Conservation (phyloP, 2,888 invertebrate genomes). For the Oxyteleia sp. region DNA sequence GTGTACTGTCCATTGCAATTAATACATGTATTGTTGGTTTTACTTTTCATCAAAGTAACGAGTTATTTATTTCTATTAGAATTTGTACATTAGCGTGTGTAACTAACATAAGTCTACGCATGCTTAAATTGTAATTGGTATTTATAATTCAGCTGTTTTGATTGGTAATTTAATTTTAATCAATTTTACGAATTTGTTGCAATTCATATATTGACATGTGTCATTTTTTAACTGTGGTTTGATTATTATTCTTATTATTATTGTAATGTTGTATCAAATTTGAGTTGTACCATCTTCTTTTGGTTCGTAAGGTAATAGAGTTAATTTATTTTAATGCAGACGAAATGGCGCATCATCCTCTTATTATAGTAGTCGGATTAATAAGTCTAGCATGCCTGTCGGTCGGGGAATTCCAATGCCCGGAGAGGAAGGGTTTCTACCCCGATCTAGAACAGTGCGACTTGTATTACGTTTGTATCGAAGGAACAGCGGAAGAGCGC, state of each 20-base stretch:
- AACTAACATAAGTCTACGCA: too few species aligned
- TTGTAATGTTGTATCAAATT: too few species aligned
- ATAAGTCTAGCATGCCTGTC: constrained; percentile 41
- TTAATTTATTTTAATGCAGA: constrained; percentile 24
- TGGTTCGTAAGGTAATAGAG: too few species aligned
- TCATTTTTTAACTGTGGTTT: too few species aligned
- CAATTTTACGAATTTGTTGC: too few species aligned
- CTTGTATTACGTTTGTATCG: constrained; percentile 92
- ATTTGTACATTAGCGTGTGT: too few species aligned
- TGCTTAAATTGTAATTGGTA: too few species aligned
- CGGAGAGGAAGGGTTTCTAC: constrained; percentile 92
- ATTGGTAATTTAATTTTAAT: too few species aligned
- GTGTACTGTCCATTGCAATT: constrained; percentile 37
- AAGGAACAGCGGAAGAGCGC: constrained; percentile 90
- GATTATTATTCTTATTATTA: too few species aligned
- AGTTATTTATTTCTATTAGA: constrained; percentile 4
- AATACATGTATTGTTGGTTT: background rate
- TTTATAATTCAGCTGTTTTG: too few species aligned
- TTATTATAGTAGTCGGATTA: constrained; percentile 34
- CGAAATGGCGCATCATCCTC: constrained; percentile 37
- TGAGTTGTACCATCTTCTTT: too few species aligned
- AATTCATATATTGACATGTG: too few species aligned
- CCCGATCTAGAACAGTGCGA: constrained; percentile 93
- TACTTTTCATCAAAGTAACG: background rate
- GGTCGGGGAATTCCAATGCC: constrained; percentile 90